phyloP scores from a whole-genome alignment of 2,888 invertebrate genomes.

The Agrochola macilenta region DNA sequence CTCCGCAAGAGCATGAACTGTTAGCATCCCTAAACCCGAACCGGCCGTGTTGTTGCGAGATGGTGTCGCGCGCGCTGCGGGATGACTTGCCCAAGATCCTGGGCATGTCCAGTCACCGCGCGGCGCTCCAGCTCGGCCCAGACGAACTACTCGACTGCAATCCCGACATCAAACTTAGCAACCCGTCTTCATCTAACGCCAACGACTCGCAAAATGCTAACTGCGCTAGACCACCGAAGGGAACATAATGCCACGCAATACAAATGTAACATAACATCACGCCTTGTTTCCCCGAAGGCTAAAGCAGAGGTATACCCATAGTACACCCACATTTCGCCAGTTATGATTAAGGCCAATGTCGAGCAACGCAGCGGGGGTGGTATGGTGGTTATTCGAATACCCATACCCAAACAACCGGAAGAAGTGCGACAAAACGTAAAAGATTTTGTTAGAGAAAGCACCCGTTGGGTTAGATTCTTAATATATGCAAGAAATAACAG shows the following conservation, averaged over 20 bases:
- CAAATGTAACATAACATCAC: neutral
- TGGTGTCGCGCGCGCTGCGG: slow-evolving; percentile 72
- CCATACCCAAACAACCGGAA: neutral
- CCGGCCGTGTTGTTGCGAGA: slow-evolving; percentile 73
- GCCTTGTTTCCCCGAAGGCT: too few species aligned
- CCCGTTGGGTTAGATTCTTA: neutral
- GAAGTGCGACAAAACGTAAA: neutral
- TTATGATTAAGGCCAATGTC: neutral
- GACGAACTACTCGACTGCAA: slow-evolving; percentile 7
- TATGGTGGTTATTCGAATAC: neutral
- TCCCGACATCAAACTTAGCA: neutral
- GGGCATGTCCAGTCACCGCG: slow-evolving; percentile 59
- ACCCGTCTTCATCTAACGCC: neutral
- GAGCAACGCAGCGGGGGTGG: neutral
- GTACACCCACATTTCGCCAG: neutral
- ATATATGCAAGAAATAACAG: neutral
- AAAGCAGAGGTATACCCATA: too few species aligned
- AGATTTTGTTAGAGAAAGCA: neutral
- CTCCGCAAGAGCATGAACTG: slow-evolving; percentile 46
- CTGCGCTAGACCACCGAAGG: neutral
- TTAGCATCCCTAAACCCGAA: slow-evolving; percentile 66
- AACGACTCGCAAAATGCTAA: neutral
- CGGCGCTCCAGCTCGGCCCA: neutral
- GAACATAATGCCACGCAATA: neutral
- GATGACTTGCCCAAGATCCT: slow-evolving; percentile 72